Percentiles rank a stretch among this genome's conserved stretches.
Evolutionary conservation across 2,888 invertebrate species (phyloP).

Genomic region (Athalia rosae): DNA sequence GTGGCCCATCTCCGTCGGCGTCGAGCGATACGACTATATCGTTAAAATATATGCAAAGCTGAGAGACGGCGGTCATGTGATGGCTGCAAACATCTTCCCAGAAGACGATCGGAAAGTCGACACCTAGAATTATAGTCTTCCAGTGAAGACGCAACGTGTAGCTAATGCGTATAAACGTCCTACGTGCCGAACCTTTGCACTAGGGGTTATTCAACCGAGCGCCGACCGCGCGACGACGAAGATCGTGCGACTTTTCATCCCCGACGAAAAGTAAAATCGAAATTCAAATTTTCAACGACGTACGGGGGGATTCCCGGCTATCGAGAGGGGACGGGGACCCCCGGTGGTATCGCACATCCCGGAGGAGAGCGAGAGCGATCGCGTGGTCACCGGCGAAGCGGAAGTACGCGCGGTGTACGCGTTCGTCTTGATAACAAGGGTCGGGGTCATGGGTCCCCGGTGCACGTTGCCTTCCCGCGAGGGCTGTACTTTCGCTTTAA

Average conservation of each 20-base stretch:
- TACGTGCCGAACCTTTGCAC: too few species aligned
- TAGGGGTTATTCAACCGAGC: too few species aligned
- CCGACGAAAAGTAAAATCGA: too few species aligned
- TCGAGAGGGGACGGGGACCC: too few species aligned
- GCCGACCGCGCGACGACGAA: too few species aligned
- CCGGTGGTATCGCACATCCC: background rate
- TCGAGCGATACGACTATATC: slow-evolving; percentile 46
- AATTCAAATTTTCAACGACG: too few species aligned
- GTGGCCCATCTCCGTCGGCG: too few species aligned
- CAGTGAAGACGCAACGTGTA: background rate
- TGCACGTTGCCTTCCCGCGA: slow-evolving; percentile 37
- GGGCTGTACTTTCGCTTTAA: slow-evolving; percentile 46
- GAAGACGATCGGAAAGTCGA: slow-evolving; percentile 45
- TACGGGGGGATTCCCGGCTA: background rate
- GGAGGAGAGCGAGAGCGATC: background rate
- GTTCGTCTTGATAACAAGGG: slow-evolving; percentile 46
- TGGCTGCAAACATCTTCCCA: slow-evolving; percentile 3
- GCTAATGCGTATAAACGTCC: too few species aligned
- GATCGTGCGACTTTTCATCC: too few species aligned
- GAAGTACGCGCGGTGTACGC: background rate
- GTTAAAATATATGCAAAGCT: slow-evolving; percentile 53
- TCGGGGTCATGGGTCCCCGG: slow-evolving; percentile 41
- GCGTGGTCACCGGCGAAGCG: background rate
- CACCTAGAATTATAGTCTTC: slow-evolving; percentile 39
- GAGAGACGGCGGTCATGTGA: slow-evolving; percentile 22